Evolutionary conservation across 2,797 vertebrate genomes (phyloP), one percentile per base, ranked within the genome.

Genomic region (Aulostomus chinensis): DNA sequence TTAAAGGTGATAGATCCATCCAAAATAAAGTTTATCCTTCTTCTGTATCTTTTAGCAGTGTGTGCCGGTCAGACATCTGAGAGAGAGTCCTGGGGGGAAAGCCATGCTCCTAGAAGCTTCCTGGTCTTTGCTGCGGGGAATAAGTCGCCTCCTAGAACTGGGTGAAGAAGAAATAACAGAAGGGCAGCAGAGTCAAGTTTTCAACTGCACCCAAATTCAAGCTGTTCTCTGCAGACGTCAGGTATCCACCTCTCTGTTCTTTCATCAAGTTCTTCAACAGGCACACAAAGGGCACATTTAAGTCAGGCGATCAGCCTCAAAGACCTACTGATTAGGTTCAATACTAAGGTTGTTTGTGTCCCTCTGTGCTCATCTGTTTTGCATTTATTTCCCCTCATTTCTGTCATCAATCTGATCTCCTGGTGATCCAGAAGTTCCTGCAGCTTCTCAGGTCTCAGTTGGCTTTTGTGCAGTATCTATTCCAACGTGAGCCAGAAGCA

Each of bases 341-440:
- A 25, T n/a, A n/a, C n/a, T n/a, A n/a, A n/a, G n/a, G n/a, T n/a
- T n/a, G n/a, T n/a, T n/a, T n/a, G n/a, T n/a, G n/a, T n/a, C n/a
- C n/a, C n/a, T n/a, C n/a, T n/a, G n/a, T n/a, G n/a, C 24, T 2
- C 2, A 25, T 11, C n/a, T 30, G 9, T 22, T 40, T 28, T 60
- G 17, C 22, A 37, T 15, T 40, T 15, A 42, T 26, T 31, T 24
- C 0, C 1, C 33, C n/a, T 58, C 5, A 12, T 12, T 30, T 3
- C 21, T 61, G 11, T 54, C 21, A 17, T 40, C 5, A 47, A 39
- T 69, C 31, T 43, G 29, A 1, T 60, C 33, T 61, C 46, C 10
- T 15, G 33, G 6, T 60, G 30, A 9, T 50, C 25, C 63, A 98
- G 95, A 89, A 81, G 39, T 94, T 94, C 69, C 94, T 93, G 80